Evolutionary conservation across 1,140 invertebrate species (phyloP).

Genomic region (Limonius californicus): DNA sequence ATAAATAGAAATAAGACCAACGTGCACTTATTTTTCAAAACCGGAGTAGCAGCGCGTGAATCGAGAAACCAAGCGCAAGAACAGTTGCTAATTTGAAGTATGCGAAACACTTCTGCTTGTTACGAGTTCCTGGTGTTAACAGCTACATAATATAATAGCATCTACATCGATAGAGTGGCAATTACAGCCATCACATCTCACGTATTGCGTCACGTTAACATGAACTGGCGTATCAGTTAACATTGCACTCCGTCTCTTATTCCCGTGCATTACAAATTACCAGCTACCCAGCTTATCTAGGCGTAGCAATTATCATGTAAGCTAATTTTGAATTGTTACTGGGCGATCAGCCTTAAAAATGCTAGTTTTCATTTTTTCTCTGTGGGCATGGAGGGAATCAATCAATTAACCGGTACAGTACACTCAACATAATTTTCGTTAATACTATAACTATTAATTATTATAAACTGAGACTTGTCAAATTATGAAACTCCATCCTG

Average conservation of each 20-base stretch:
- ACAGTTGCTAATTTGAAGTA: slow-evolving; percentile 9
- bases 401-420: too few species aligned
- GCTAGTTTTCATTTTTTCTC: too few species aligned
- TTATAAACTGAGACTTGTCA: too few species aligned
- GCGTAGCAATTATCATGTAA: background rate
- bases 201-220: slow-evolving; percentile 9
- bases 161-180: slow-evolving; percentile 18
- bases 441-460: background rate
- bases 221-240: background rate
- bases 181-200: slow-evolving; percentile 13
- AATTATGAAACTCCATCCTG: too few species aligned
- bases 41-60: background rate
- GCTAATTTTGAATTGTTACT: too few species aligned
- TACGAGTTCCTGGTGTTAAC: background rate
- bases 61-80: background rate
- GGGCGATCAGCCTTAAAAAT: too few species aligned
- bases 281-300: background rate
- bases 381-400: too few species aligned
- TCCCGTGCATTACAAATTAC: slow-evolving; percentile 1
- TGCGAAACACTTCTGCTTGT: slow-evolving; percentile 7
- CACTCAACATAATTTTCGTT: slow-evolving; percentile 1
- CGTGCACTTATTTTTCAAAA: background rate
- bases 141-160: slow-evolving; percentile 16
- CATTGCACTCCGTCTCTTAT: background rate
- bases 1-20: too few species aligned